These are phyloP conservation scores for Orius insidiosus DNA, from an alignment of 1,140 invertebrate species.

Conservation along the genomic window DNA sequence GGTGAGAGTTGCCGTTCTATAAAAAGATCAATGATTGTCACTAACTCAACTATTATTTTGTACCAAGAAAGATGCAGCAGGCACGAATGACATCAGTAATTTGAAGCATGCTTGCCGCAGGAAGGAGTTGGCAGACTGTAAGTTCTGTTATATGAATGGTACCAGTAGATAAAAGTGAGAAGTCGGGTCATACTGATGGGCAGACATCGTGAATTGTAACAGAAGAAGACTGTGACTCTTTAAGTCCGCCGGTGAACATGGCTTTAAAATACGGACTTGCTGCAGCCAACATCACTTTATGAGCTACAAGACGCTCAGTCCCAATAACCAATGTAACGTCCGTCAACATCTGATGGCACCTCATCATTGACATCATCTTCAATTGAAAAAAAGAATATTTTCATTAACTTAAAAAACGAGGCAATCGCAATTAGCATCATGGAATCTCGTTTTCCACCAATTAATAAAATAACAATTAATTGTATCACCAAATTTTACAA, in stretches of 20 bases:
- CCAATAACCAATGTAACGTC: conserved; percentile 77
- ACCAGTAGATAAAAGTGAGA: conserved; percentile 80
- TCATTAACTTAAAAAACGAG: no score
- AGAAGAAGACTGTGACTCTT: conserved; percentile 69
- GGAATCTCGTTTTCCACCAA: no score
- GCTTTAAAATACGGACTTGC: conserved; percentile 92
- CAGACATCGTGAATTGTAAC: conserved; percentile 75
- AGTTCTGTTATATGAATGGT: conserved; percentile 75
- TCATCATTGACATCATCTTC: conserved; percentile 75
- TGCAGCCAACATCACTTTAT: conserved; percentile 80
- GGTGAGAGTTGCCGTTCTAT: conserved; percentile 70
- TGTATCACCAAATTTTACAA: no score
- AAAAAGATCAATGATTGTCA: no score
- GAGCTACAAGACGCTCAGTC: conserved; percentile 67
- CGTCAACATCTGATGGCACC: conserved; percentile 72
- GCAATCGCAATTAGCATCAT: no score
- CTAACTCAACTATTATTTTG: no score
- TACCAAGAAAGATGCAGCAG: conserved; percentile 64
- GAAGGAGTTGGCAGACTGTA: conserved; percentile 74
- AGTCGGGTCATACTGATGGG: conserved; percentile 68
- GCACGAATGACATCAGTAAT: conserved; percentile 78
- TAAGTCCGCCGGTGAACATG: conserved; percentile 79
- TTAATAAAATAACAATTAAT: no score
- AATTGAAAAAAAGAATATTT: conserved; percentile 18
- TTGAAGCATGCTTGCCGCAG: conserved; percentile 87